Percentiles rank a stretch among this genome's conserved stretches.
phyloP scores from a whole-genome alignment of 2,888 invertebrate species.

The Nipponacmea schrenckii region DNA sequence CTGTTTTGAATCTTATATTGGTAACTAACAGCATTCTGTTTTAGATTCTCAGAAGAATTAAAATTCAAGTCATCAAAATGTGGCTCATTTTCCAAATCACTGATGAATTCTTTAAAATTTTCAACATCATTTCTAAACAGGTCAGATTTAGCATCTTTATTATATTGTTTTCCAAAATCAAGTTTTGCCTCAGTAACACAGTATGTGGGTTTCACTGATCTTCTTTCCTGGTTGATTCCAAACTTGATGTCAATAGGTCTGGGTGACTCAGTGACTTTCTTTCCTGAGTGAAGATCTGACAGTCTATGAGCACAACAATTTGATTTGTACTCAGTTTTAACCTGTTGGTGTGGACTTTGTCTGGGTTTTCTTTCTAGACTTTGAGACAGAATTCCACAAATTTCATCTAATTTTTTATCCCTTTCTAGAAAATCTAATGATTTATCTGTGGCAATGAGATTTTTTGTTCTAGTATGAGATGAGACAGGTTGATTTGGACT shows the following conservation, averaged over 20 bases:
- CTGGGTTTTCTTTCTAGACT: neutral
- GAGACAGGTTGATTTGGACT: neutral
- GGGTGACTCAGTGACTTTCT: no score
- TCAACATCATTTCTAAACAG: neutral
- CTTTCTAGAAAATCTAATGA: neutral
- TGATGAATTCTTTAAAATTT: neutral
- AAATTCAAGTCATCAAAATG: neutral
- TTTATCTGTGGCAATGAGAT: neutral
- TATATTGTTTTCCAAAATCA: neutral
- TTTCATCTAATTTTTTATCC: neutral
- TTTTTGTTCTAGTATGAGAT: neutral
- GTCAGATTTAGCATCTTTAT: neutral
- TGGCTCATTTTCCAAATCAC: neutral
- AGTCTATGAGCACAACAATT: no score
- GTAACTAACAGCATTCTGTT: neutral
- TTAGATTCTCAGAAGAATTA: neutral
- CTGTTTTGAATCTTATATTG: neutral
- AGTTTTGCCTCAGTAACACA: neutral
- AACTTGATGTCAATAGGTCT: neutral
- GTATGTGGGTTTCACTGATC: neutral
- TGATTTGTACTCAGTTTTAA: no score
- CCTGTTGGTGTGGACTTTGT: no score
- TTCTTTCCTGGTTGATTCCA: neutral
- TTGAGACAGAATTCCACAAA: conserved; percentile 4
- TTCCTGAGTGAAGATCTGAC: no score